A percentile compares a stretch with the other conserved stretches of the same genome.
phyloP scores from a whole-genome alignment of 2,113 vertebrate species.

The Bubo scandiacus region DNA sequence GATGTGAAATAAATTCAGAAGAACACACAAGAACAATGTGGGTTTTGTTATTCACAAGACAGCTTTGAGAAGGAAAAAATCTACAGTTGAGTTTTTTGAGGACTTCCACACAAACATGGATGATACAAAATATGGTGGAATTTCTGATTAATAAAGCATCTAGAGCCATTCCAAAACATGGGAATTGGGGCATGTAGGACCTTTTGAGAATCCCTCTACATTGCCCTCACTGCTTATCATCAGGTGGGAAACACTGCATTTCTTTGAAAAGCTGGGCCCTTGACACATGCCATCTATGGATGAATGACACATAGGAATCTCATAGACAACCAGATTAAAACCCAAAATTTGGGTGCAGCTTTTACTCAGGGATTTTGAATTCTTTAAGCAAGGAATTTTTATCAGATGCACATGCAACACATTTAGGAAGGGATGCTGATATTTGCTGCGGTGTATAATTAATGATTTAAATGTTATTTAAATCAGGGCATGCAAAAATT shows the following conservation, averaged over 20 bases:
- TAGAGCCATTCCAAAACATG: neutral
- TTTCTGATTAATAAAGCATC: neutral
- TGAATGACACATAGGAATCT: neutral
- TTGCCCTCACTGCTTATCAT: neutral
- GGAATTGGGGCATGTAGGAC: accelerated
- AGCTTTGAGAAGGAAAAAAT: neutral
- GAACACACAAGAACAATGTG: constrained; percentile 33
- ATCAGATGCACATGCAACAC: neutral
- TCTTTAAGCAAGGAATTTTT: neutral
- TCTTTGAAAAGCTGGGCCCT: neutral
- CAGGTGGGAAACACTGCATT: neutral
- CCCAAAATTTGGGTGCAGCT: neutral
- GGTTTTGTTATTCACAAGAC: constrained; percentile 25
- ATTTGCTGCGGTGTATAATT: neutral
- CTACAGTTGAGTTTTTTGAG: neutral
- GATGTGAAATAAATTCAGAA: constrained; percentile 38
- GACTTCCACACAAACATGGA: neutral
- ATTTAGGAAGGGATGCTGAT: neutral
- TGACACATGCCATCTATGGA: neutral
- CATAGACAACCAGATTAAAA: accelerated
- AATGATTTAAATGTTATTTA: neutral
- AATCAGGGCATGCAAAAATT: neutral
- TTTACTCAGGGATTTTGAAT: neutral
- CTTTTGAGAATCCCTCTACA: neutral
- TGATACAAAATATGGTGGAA: neutral